These are phyloP conservation scores for Neodiprion virginianus DNA, from an alignment of 1,140 invertebrate genomes.

Conservation along the genomic window DNA sequence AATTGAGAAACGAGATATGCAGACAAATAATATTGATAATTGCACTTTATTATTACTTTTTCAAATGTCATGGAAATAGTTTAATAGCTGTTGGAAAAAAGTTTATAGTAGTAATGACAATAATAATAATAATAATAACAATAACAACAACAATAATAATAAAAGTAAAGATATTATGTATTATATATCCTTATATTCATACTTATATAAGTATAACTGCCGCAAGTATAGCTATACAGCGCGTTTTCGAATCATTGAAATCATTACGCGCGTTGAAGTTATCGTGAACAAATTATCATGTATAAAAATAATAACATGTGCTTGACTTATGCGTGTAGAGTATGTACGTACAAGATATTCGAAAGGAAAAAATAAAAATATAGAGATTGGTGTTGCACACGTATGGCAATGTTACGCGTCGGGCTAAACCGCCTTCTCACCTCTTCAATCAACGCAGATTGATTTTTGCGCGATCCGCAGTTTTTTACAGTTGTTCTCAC, in stretches of 20 bases:
- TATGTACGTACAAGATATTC: no score
- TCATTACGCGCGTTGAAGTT: no score
- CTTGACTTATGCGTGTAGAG: neutral
- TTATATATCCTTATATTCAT: no score
- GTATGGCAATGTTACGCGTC: no score
- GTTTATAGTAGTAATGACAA: neutral
- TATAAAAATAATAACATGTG: neutral
- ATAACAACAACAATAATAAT: no score
- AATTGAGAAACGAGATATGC: neutral
- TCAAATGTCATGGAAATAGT: conserved; percentile 7
- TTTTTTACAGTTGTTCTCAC: no score
- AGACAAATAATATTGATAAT: neutral
- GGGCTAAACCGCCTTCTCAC: no score
- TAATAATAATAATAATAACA: no score
- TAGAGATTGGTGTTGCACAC: no score
- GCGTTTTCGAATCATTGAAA: neutral
- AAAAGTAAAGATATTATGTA: no score
- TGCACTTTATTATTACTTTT: neutral
- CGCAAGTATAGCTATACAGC: conserved; percentile 20
- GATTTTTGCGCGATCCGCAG: neutral
- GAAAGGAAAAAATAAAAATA: no score
- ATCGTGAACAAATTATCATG: neutral
- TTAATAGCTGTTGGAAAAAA: neutral
- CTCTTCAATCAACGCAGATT: neutral
- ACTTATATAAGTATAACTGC: conserved; percentile 36